Evolutionary conservation across 2,113 vertebrate genomes (phyloP).

Genomic region (Podilymbus podiceps): DNA sequence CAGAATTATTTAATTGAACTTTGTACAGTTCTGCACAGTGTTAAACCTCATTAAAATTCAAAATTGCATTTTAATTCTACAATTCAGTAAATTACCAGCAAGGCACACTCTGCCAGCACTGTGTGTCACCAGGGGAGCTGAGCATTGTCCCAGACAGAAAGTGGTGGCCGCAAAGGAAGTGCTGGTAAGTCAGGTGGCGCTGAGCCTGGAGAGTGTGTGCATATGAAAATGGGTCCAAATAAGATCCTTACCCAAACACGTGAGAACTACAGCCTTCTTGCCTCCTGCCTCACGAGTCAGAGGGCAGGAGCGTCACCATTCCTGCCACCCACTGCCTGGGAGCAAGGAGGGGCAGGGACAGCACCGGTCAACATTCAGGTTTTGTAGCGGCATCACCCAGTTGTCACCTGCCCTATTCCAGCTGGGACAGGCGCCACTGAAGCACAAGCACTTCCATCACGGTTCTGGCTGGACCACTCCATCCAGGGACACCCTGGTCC

Average conservation of each 20-base stretch:
- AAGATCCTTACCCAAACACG: background rate
- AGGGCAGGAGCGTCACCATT: background rate
- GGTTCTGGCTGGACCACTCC: background rate
- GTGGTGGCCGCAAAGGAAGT: background rate
- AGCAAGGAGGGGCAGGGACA: background rate
- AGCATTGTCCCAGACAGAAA: background rate
- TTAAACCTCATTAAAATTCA: background rate
- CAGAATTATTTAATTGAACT: background rate
- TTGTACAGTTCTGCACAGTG: background rate
- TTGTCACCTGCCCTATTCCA: background rate
- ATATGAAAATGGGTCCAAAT: too few species aligned
- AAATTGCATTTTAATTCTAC: background rate
- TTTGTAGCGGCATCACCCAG: background rate
- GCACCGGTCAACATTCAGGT: background rate
- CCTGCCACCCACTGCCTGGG: background rate
- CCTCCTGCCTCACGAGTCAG: background rate
- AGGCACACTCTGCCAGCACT: background rate
- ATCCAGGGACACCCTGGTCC: too few species aligned
- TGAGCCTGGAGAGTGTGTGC: background rate
- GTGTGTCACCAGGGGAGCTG: background rate
- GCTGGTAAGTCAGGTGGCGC: background rate
- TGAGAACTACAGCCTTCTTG: background rate
- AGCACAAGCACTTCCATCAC: background rate
- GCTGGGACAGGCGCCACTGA: background rate
- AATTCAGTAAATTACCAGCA: background rate